Evolutionary conservation across 1,140 invertebrate species (phyloP).

Genomic region (Eriocheir sinensis): DNA sequence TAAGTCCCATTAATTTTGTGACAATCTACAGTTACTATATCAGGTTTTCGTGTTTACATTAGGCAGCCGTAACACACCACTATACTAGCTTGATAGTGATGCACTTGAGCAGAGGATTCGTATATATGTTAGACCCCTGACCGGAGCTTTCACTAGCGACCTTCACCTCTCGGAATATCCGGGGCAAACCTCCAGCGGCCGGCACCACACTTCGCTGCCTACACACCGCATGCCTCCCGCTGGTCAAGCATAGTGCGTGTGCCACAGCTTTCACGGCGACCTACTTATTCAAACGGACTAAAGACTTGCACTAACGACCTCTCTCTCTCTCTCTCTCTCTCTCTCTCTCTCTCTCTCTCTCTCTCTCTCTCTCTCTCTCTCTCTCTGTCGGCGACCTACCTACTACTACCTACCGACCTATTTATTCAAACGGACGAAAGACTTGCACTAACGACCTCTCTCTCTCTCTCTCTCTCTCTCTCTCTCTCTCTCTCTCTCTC

Average conservation of each 20-base stretch:
- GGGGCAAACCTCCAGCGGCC: not conserved
- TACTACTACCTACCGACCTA: too few relatives aligned
- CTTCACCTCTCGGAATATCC: constrained; percentile 23
- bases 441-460: too few relatives aligned
- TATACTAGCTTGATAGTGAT: not conserved
- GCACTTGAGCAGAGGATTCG: not conserved
- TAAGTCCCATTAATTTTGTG: too few relatives aligned
- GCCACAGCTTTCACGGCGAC: not conserved
- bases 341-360: not conserved
- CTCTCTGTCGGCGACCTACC: not conserved
- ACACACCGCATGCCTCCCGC: not conserved
- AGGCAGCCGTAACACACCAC: not conserved
- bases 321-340: not conserved
- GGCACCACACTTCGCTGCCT: not conserved
- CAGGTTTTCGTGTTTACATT: not conserved
- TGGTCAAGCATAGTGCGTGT: not conserved
- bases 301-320: not conserved
- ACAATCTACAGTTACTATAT: too few relatives aligned
- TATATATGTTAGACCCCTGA: not conserved
- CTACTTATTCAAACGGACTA: not conserved
- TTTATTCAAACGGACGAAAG: too few relatives aligned
- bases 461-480: constrained; percentile 38
- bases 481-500: not conserved
- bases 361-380: constrained; percentile 34
- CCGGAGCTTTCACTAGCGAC: not conserved